Base-by-base conservation (phyloP, 2,113 vertebrate genomes). In the Platysteira castanea region DNA sequence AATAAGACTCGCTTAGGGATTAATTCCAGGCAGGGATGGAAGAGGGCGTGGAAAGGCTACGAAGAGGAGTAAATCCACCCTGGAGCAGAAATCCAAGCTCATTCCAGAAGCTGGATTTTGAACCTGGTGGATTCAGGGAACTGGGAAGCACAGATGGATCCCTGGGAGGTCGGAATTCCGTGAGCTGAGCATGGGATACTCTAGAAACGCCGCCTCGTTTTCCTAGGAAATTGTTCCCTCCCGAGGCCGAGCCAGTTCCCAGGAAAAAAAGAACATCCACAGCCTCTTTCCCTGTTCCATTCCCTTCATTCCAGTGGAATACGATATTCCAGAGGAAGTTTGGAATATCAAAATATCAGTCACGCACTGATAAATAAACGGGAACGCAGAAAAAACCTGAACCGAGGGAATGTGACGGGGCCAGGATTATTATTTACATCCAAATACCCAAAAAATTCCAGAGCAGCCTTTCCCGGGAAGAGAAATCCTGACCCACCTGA, bases 351-450 rank as follows among this genome's bases (percentile, higher is more conserved):
- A 53, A 63, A 2, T 61, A 37, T 7, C n/a, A 33, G 13, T 10
- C 54, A 20, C 15, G 5, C 10, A 2, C 4, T 33, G 33, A 56
- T 5, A 50, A 77, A 67, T 5, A 14, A 53, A 61, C 1, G 1
- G 17, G 39, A 73, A 10, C 1, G 10, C 37, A 37, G 15, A 28
- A 3, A 67, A 68, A 83, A 57, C 1, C 41, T 54, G 15, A 56
- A 28, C 4, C 7, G 28, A 56, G 24, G 31, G 17, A 35, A 24
- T 1, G 2, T 0, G 70, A 21, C 5, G 44, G 4, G 6, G 16
- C n/a, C 9, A 46, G n/a, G 63, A 57, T 16, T 41, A 6, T 33
- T 28, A 39, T 35, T 31, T 16, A 24, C 30, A 28, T 24, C 35
- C 63, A 64, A 49, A 53, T 15, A 31, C 8, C 30, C 8, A 24